Base-by-base conservation (phyloP, 2,113 vertebrate species). In the Xiphorhynchus elegans region DNA sequence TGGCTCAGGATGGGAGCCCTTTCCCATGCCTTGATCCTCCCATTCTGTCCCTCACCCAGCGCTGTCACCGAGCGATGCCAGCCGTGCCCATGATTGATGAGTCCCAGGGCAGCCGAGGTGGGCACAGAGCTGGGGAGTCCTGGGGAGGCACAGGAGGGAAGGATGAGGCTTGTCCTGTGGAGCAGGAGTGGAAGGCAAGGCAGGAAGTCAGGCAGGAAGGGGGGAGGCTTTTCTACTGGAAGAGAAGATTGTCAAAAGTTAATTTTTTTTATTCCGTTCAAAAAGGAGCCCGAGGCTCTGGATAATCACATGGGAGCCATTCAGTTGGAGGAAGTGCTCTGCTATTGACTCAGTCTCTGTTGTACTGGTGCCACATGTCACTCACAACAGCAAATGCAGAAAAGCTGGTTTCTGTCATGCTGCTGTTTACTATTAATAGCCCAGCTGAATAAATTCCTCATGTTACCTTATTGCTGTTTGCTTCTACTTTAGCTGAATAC, bases 401-500 rank as follows among this genome's bases (percentile, higher is more conserved):
- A 93, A 83, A 77, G 83, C 58, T 78, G 47, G 49, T 92, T 90
- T 78, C 56, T 92, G 40, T 91, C 53, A n/a, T 56, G 66, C 52
- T 95, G 73, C 77, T 89, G 28, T 92, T 81, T 90, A 80, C 90
- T 88, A 11, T 70, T 84, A 90, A 68, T 56, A 87, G 92, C 74
- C 83, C 56, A 66, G 83, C 37, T 3, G 18, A 78, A 69, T 81
- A 72, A 82, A 86, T 59, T 70, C 60, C 52, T 62, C 39, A 84
- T 29, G 7, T 92, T 92, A 55, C 87, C 64, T 15, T 86, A 31
- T 81, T 93, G 73, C 84, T 97, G n/a, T 97, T 93, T 94, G 73
- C 95, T 96, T 98, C 95, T 93, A 24, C 97, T 97, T 95, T 94
- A 99, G 99, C 98, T 83, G 99, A 99, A 97, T 98, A 99, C 96